Conservation (phyloP, 1,140 invertebrate genomes). For the Trichomalopsis sarcophagae region DNA sequence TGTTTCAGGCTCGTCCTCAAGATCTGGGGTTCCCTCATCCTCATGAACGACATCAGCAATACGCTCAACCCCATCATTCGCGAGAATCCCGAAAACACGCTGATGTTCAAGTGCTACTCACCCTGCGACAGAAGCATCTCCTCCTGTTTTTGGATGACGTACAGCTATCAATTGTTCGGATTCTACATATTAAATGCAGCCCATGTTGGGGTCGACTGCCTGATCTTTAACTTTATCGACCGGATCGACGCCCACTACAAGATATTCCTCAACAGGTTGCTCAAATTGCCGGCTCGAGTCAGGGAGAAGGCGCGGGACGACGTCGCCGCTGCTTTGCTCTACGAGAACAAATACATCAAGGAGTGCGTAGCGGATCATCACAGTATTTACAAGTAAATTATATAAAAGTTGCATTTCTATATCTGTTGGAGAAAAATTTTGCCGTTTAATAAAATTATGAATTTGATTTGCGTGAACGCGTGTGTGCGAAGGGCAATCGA, state of each 20-base stretch:
- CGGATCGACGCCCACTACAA: not conserved
- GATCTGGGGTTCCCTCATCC: not conserved
- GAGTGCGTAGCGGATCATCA: slow-evolving; percentile 54
- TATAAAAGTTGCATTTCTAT: too few species aligned
- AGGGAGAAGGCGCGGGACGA: not conserved
- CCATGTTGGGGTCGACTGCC: not conserved
- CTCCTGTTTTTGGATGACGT: not conserved
- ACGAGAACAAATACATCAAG: not conserved
- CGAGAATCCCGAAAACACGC: not conserved
- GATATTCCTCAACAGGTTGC: not conserved
- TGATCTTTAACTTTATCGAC: slow-evolving; percentile 1
- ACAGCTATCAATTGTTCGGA: not conserved
- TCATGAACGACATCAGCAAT: not conserved
- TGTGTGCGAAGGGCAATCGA: slow-evolving; percentile 49
- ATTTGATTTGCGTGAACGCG: too few species aligned
- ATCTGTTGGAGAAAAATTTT: too few species aligned
- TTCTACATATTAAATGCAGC: not conserved
- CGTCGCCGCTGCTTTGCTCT: not conserved
- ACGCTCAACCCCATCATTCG: not conserved
- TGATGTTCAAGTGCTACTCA: not conserved
- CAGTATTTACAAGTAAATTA: slow-evolving; percentile 56
- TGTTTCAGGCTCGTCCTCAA: not conserved
- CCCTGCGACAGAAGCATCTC: not conserved
- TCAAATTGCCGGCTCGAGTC: not conserved
- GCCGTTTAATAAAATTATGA: too few species aligned